Evolutionary conservation across 2,113 vertebrate species (phyloP).

Genomic region (Petrocephalus microphthalmus): DNA sequence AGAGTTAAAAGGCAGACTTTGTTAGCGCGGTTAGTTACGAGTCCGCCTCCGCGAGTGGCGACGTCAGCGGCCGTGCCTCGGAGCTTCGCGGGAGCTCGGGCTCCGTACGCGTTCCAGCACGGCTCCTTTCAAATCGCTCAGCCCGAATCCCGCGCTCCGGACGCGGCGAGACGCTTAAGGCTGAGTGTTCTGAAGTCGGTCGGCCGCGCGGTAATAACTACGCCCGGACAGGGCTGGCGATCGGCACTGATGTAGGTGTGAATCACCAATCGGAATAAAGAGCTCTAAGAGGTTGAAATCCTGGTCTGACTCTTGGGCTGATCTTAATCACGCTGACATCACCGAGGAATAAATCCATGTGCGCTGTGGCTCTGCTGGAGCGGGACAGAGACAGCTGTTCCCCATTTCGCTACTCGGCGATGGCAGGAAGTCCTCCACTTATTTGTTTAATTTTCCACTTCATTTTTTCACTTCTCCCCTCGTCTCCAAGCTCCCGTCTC

Average conservation of each 20-base stretch:
- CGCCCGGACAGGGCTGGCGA: not conserved
- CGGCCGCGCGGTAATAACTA: not conserved
- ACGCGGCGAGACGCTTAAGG: not conserved
- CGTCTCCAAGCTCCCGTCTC: not conserved
- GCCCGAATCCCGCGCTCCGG: not conserved
- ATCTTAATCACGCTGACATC: constrained; percentile 32
- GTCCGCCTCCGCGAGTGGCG: not conserved
- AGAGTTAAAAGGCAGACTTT: not conserved
- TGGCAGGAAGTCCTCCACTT: constrained; percentile 41
- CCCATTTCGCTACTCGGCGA: constrained; percentile 51
- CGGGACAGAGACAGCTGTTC: constrained; percentile 49
- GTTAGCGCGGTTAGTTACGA: not conserved
- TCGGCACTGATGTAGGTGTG: constrained; percentile 8
- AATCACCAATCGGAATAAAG: constrained; percentile 30
- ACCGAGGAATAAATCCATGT: constrained; percentile 24
- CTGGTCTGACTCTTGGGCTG: not conserved
- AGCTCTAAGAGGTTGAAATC: constrained; percentile 26
- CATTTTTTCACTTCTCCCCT: constrained; percentile 23
- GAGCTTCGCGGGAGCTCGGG: not conserved
- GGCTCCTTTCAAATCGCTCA: not conserved
- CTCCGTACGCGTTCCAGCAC: not conserved
- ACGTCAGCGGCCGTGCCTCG: not conserved
- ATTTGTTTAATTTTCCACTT: constrained; percentile 32
- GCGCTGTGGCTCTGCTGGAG: constrained; percentile 37
- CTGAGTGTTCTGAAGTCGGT: not conserved